Evolutionary conservation across 1,140 invertebrate species (phyloP), one percentile per base, ranked within the genome.

Genomic region (Mamestra configurata): DNA sequence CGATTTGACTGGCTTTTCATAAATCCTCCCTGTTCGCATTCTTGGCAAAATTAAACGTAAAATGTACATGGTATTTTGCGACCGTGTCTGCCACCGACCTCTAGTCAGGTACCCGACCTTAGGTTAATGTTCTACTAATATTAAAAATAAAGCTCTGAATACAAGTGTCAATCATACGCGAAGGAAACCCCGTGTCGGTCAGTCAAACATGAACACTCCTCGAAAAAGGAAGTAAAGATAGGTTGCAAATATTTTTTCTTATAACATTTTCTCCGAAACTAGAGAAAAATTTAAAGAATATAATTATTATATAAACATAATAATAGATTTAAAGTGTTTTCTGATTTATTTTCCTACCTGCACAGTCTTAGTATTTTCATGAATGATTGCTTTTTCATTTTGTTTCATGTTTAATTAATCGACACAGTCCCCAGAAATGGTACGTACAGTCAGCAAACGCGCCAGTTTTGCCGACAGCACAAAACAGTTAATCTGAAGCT

Each of bases 111-210:
- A 53, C 46, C 22, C 3, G 40, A 61, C 73, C 73, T 57, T 51
- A 40, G 24, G 13, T 43, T 22, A 40, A 61, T 76, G 20, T 43
- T 64, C 31, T 31, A 59, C 35, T 24, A 43, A 75, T 27, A 51
- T 53, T 43, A 46, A 31, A 49, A 61, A 49, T 76, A 76, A 61
- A 76, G 73, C 57, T 76, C 20, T 35, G 73, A 76, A 61, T 76
- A 71, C 68, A 46, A 10, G 22, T 71, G 46, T 71, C 46, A 27
- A 71, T 18, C 53, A n/a, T 53, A 22, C 15, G 10, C 37, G 11
- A 43, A 43, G 61, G 22, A 43, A 20, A 18, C 13, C 31, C 59
- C 13, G 59, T 10, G 61, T 22, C 18, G 61, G 18, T 4, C n/a
- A 8, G 37, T 61, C n/a, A 61, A 61, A 49, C 43, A 43, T 13